Evolutionary conservation across 2,888 invertebrate species (phyloP).

Genomic region (Rotaria macrura): DNA sequence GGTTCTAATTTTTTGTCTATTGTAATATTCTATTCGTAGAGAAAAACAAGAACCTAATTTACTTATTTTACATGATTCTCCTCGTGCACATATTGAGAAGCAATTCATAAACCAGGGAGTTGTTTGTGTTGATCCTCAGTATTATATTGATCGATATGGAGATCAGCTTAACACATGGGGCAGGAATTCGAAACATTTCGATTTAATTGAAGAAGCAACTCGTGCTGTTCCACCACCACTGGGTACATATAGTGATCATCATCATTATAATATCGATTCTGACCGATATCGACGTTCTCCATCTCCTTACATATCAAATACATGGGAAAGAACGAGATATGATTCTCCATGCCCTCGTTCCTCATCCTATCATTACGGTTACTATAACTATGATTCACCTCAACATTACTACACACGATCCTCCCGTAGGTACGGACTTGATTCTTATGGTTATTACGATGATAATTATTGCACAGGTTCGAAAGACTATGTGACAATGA

Average conservation of each 20-base stretch:
- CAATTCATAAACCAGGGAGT: background rate
- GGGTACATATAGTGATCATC: background rate
- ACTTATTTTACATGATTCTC: background rate
- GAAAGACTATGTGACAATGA: background rate
- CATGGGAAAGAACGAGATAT: background rate
- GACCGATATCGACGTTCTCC: background rate
- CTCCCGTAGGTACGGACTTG: background rate
- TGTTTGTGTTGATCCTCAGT: background rate
- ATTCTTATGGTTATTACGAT: background rate
- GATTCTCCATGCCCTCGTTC: background rate
- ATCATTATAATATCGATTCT: background rate
- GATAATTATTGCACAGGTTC: background rate
- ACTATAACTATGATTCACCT: background rate
- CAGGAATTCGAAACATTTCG: background rate
- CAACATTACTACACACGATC: background rate
- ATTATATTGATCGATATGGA: background rate
- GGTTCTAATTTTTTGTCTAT: background rate
- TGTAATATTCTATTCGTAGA: background rate
- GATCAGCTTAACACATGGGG: background rate
- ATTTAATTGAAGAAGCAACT: background rate
- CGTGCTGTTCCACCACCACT: background rate
- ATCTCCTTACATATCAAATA: background rate
- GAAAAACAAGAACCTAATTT: background rate
- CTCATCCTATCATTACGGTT: background rate
- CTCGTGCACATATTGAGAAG: background rate